Evolutionary conservation across 2,113 vertebrate species (phyloP), one percentile per base, ranked within the genome.

Genomic region (Heptranchias perlo): DNA sequence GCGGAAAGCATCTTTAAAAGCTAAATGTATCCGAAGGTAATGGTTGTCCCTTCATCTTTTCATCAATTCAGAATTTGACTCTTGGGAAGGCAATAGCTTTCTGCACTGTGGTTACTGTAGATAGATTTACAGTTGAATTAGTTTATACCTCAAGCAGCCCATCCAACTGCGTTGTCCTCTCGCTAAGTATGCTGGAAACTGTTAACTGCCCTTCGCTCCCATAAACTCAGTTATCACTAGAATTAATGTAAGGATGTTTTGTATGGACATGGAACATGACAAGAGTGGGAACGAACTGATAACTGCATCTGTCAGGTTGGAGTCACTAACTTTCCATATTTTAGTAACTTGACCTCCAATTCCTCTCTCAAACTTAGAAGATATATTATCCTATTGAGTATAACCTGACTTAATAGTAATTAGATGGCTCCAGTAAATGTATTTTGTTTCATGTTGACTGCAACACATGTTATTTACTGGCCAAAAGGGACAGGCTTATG

Each of bases 21-120:
- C 98, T 1, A 99, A 98, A 95, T 96, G 99, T 67, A 97, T 99
- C 0, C 98, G 98, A 96, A 98, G 98, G 99, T 99, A 96, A 96
- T 21, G 96, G 39, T 8, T 13, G 54, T 35, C 94, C 23, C 23
- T 52, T 95, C 39, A 67, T 31, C 21, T 73, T 49, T 67, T 95
- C 1, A 47, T 25, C 28, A 13, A 52, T 69, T 95, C 7, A 49
- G 49, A 89, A 54, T 54, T 89, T 14, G 47, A 31, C 49, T 93
- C 91, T 49, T 13, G 89, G 89, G 31, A 62, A 93, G 18, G 58
- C 58, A 39, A 21, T 39, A 64, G 23, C 6, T 92, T 92, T 23
- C 16, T 18, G 21, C n/a, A 82, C 1, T 82, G 35, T 54, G 52
- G 39, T 93, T 93, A 61, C 54, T 16, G 3, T 0, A 93, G 18